Base-by-base conservation (phyloP, 2,888 invertebrate species). In the Folsomia manolachei region DNA sequence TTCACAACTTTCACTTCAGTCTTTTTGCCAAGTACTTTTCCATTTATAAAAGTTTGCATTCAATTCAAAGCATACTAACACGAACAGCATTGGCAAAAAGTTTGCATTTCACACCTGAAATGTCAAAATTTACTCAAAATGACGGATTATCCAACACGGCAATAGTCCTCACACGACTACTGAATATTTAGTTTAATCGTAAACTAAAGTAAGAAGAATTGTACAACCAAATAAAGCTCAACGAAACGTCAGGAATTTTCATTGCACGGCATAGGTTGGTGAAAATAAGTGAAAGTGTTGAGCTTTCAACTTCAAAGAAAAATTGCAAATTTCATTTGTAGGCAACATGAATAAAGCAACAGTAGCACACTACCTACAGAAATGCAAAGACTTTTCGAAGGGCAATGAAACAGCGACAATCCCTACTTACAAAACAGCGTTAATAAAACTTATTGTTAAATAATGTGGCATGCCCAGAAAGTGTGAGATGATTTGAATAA, bases 31-130 rank as follows among this genome's bases (percentile, higher is more conserved):
- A 19, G 21, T 2, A 4, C 9, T 11, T 51, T 51, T 51, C 24
- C 21, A 62, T 62, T 18, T 62, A n/a, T 25, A 14, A 4, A 27
- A 63, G 27, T 26, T 9, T 27, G 4, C 63, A n/a, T 63, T 63
- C 63, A 62, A 4, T 24, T 63, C 63, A 63, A 26, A 25, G 18
- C 27, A 27, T 63, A n/a, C 27, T 63, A 18, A 11, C 26, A 23
- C 4, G 52, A 2, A 64, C 65, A 21, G 65, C 65, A 39, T 64
- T 64, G 64, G 64, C n/a, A n/a, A 7, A 7, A 64, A 64, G 64
- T 26, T 64, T 27, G 27, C 65, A 39, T 66, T 66, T 66, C 52
- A 52, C 65, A 66, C 65, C 52, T 66, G 14, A 23, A 23, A 66
- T 52, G 65, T 66, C 65, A 66, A 52, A 21, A 9, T 24, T 39